Evolutionary conservation across 2,888 invertebrate species (phyloP), one percentile per base, ranked within the genome.

Genomic region (Agonopterix subpropinquella): DNA sequence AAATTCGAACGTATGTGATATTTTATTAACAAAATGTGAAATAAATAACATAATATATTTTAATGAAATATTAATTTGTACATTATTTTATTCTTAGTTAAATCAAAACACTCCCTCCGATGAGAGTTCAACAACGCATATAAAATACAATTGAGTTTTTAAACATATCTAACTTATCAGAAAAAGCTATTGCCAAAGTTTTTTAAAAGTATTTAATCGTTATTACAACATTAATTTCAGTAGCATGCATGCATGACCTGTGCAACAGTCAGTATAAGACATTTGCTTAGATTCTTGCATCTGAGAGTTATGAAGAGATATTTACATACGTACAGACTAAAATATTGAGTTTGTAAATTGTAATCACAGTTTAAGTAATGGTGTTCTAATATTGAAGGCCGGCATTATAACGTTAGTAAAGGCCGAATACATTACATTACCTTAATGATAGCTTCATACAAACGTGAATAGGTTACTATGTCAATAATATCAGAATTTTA

Each of bases 41-140:
- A 87, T 86, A 87, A 86, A 87, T 87, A 87, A 87, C 84, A 81
- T 82, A 79, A 78, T 80, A 84, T 80, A 81, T 74, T 81, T 81
- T 77, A 77, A 80, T 71, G 78, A 84, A 80, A 74, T 80, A 85
- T 83, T 84, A 79, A 82, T 86, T 87, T 88, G 87, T 88, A 88
- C 87, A 88, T 81, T 83, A 77, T 69, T 76, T 78, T 74, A 75
- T 71, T 75, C 59, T 60, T 64, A 77, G 73, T 66, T 63, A 71
- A 64, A 67, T 72, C 70, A 71, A 74, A 77, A 73, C 73, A 76
- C 65, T 70, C 63, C 65, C 75, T 72, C 71, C 69, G 73, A 59
- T 57, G 49, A 80, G 71, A 77, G 76, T 70, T 76, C 77, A 80
- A 82, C 78, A 81, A 81, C 75, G 72, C 76, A 75, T 70, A 67